Conservation (phyloP, 1,140 invertebrate species). For the Bradysia coprophila region DNA sequence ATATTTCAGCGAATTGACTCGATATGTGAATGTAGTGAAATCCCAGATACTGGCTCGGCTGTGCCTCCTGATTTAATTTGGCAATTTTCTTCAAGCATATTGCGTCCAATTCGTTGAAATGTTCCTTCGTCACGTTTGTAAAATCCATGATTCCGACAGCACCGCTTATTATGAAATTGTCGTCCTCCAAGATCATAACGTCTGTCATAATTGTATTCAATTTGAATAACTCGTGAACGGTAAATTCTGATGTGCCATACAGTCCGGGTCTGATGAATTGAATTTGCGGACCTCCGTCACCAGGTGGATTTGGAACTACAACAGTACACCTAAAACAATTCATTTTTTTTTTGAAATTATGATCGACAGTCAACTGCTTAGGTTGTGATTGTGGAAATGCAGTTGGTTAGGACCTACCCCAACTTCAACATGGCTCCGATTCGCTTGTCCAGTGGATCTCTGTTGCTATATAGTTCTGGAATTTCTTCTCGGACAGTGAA, state of each 20-base stretch:
- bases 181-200: constrained; percentile 8
- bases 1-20: constrained; percentile 10
- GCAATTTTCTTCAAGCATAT: constrained; percentile 23
- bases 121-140: constrained; percentile 13
- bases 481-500: constrained; percentile 5
- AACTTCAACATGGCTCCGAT: constrained; percentile 3
- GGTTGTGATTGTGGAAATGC: no score
- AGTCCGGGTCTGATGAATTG: constrained; percentile 19
- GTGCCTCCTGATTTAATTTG: constrained; percentile 21
- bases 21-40: constrained; percentile 14
- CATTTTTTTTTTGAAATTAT: no score
- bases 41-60: constrained; percentile 10
- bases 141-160: constrained; percentile 23
- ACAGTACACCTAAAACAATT: neutral
- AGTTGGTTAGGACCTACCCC: constrained; percentile 6
- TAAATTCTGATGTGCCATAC: constrained; percentile 16
- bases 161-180: constrained; percentile 19
- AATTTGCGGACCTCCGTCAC: constrained; percentile 14
- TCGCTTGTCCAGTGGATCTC: constrained; percentile 4
- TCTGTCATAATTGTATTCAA: constrained; percentile 1
- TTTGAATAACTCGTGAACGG: constrained; percentile 2
- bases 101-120: constrained; percentile 22
- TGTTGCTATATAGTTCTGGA: constrained; percentile 6
- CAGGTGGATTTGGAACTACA: constrained; percentile 2
- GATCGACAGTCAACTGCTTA: no score